Conservation (phyloP, 2,888 invertebrate species). For the Druceiella hillmani region DNA sequence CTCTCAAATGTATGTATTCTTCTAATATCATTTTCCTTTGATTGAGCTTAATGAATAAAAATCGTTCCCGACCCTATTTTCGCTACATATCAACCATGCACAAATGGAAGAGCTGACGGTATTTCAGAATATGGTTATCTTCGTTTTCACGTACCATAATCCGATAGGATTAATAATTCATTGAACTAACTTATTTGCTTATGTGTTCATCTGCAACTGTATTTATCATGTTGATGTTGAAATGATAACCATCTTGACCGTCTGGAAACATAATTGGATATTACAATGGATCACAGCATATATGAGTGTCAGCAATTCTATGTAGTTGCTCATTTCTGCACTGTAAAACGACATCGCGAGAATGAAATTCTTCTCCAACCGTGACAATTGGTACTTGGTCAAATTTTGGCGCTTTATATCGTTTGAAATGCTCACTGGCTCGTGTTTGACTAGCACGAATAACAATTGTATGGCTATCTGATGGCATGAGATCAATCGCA, state of each 20-base stretch:
- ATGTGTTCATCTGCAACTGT: background rate
- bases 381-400: conserved; percentile 22
- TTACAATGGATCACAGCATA: no score
- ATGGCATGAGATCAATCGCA: background rate
- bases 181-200: background rate
- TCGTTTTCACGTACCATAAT: background rate
- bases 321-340: conserved; percentile 17
- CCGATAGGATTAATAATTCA: conserved; percentile 1
- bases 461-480: conserved; percentile 13
- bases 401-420: conserved; percentile 21
- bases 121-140: conserved; percentile 1
- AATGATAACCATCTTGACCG: conserved; percentile 1
- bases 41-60: background rate
- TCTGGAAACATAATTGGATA: conserved; percentile 6
- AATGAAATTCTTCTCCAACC: conserved; percentile 21
- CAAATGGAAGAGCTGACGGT: background rate
- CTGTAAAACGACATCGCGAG: conserved; percentile 24
- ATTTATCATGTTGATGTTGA: background rate
- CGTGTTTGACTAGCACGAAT: conserved; percentile 24
- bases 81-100: conserved; percentile 1
- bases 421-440: conserved; percentile 19
- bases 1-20: background rate
- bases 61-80: background rate
- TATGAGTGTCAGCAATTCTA: conserved; percentile 22
- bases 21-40: background rate